Percentiles rank a stretch among this genome's conserved stretches.
Evolutionary conservation across 2,888 invertebrate genomes (phyloP).

Genomic region (Melanargia galathea): DNA sequence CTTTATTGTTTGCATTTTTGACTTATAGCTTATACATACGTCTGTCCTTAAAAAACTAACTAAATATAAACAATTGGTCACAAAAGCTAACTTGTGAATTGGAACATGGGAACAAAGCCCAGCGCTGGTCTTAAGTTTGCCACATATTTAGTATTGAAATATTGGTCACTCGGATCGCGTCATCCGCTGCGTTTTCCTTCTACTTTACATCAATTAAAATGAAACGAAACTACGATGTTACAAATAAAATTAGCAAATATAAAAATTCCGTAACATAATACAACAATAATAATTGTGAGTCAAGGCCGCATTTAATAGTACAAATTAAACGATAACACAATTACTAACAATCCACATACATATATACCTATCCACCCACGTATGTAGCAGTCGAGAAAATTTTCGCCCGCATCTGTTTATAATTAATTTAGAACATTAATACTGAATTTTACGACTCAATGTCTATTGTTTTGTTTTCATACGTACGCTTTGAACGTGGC

Average conservation of each 20-base stretch:
- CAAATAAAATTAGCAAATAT: neutral
- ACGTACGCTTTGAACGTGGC: constrained; percentile 44
- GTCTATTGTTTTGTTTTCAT: constrained; percentile 57
- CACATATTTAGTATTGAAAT: too few relatives aligned
- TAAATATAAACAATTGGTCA: too few relatives aligned
- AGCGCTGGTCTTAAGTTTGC: too few relatives aligned
- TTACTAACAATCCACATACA: constrained; percentile 49
- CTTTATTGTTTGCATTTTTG: too few relatives aligned
- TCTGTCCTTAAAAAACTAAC: too few relatives aligned
- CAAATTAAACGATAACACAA: constrained; percentile 59
- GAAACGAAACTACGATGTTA: too few relatives aligned
- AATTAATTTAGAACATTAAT: constrained; percentile 64
- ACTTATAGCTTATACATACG: too few relatives aligned
- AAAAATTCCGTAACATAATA: neutral
- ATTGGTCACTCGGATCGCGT: too few relatives aligned
- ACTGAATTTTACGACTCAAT: constrained; percentile 49
- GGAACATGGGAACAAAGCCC: too few relatives aligned
- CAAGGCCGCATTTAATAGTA: constrained; percentile 46
- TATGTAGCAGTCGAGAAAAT: constrained; percentile 47
- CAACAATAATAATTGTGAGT: constrained; percentile 32
- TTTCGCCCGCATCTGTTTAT: constrained; percentile 58
- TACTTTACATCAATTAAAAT: too few relatives aligned
- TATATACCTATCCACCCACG: neutral
- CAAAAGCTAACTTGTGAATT: too few relatives aligned
- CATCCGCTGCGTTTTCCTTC: too few relatives aligned